phyloP scores from a whole-genome alignment of 1,140 invertebrate species.

The Teleopsis dalmanni region DNA sequence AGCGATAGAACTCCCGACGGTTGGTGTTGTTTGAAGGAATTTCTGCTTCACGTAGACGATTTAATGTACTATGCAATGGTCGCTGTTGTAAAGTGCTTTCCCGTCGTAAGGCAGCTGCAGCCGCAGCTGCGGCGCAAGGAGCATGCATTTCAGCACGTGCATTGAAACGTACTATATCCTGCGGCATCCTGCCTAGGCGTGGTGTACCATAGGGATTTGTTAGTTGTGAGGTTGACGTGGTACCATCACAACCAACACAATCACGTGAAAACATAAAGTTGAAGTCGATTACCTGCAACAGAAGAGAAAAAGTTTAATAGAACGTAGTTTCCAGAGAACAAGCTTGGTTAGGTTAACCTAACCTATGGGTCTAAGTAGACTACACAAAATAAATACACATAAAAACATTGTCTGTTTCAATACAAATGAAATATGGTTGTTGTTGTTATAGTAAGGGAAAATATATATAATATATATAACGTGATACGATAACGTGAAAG shows the following conservation, averaged over 20 bases:
- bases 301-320: not conserved
- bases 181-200: slow-evolving; percentile 24
- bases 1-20: slow-evolving; percentile 10
- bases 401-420: too few relatives aligned
- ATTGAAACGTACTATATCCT: slow-evolving; percentile 39
- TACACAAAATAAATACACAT: too few relatives aligned
- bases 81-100: slow-evolving; percentile 17
- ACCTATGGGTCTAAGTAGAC: too few relatives aligned
- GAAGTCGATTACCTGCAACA: slow-evolving; percentile 48
- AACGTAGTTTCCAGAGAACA: too few relatives aligned
- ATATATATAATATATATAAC: too few relatives aligned
- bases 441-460: too few relatives aligned
- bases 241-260: slow-evolving; percentile 36
- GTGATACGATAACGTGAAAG: too few relatives aligned
- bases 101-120: slow-evolving; percentile 9
- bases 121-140: not conserved
- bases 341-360: too few relatives aligned
- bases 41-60: slow-evolving; percentile 24
- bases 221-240: slow-evolving; percentile 24
- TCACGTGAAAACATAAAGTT: slow-evolving; percentile 45
- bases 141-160: slow-evolving; percentile 21
- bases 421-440: too few relatives aligned
- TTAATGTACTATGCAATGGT: slow-evolving; percentile 35
- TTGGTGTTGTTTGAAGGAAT: too few relatives aligned
- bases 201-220: slow-evolving; percentile 38